Evolutionary conservation across 2,797 vertebrate species (phyloP).

Genomic region (Lagorchestes hirsutus): DNA sequence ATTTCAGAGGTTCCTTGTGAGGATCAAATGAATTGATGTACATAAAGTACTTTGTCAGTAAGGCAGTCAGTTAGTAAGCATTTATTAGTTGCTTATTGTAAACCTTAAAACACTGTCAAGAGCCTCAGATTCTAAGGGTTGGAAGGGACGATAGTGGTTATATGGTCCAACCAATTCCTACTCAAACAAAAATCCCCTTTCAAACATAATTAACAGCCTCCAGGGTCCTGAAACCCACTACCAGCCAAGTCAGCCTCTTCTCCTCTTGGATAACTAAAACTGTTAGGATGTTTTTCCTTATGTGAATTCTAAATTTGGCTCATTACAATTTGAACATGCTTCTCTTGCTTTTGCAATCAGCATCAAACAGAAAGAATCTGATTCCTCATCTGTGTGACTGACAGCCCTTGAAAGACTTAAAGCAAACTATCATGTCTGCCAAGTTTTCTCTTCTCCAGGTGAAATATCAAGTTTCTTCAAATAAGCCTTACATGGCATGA

Average conservation of each 20-base stretch:
- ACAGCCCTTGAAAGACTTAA: not conserved
- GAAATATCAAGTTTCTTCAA: not conserved
- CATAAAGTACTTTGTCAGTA: not conserved
- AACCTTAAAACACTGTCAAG: not conserved
- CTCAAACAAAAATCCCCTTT: not conserved
- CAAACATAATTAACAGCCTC: not conserved
- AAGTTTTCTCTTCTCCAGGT: not conserved
- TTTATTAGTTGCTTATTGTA: not conserved
- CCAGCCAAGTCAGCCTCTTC: not conserved
- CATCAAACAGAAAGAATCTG: not conserved
- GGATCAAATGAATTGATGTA: not conserved
- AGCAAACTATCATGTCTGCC: not conserved
- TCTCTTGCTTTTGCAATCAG: not conserved
- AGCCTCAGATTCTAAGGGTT: not conserved
- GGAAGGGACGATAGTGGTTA: not conserved
- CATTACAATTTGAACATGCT: not conserved
- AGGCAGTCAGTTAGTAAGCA: not conserved
- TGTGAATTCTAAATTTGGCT: not conserved
- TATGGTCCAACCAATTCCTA: not conserved
- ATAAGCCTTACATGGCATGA: not conserved
- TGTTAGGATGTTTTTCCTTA: not conserved
- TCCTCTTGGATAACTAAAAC: not conserved
- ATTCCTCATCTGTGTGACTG: not conserved
- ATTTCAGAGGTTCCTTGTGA: not conserved
- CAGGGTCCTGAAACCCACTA: not conserved